phyloP scores from a whole-genome alignment of 2,888 invertebrate genomes.

The Euspilapteryx auroguttella region DNA sequence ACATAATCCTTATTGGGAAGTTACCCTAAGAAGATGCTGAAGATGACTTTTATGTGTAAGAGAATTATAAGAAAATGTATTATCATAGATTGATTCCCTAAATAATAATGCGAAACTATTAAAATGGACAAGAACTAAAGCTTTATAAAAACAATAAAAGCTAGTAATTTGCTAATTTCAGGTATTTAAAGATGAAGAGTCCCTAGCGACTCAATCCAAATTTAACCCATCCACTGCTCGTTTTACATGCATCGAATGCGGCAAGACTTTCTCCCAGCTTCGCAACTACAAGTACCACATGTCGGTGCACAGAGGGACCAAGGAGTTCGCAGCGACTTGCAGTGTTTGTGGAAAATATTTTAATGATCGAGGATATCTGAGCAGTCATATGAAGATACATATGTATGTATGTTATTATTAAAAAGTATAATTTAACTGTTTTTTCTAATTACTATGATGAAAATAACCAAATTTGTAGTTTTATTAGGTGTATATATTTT shows the following conservation, averaged over 20 bases:
- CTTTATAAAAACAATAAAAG: too few relatives aligned
- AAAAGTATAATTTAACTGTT: neutral
- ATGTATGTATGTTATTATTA: slow-evolving; percentile 24
- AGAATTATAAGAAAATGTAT: too few relatives aligned
- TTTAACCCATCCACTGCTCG: slow-evolving; percentile 39
- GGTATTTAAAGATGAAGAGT: slow-evolving; percentile 22
- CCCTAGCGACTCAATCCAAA: slow-evolving; percentile 18
- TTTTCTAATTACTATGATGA: too few relatives aligned
- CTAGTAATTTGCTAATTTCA: slow-evolving; percentile 12
- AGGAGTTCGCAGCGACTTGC: slow-evolving; percentile 74
- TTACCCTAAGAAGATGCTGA: too few relatives aligned
- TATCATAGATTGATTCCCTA: too few relatives aligned
- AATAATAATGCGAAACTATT: too few relatives aligned
- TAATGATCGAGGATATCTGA: slow-evolving; percentile 81
- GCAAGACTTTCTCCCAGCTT: slow-evolving; percentile 80
- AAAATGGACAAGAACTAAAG: too few relatives aligned
- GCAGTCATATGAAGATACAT: slow-evolving; percentile 86
- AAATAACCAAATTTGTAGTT: too few relatives aligned
- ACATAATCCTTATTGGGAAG: too few relatives aligned
- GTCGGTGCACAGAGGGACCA: slow-evolving; percentile 80
- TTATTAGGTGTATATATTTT: too few relatives aligned
- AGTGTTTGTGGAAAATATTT: slow-evolving; percentile 76
- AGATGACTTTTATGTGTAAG: too few relatives aligned
- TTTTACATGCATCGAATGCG: slow-evolving; percentile 72
- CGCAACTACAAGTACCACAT: slow-evolving; percentile 84